Evolutionary conservation across 2,113 vertebrate species (phyloP).

Genomic region (Gallinago jamesoni): DNA sequence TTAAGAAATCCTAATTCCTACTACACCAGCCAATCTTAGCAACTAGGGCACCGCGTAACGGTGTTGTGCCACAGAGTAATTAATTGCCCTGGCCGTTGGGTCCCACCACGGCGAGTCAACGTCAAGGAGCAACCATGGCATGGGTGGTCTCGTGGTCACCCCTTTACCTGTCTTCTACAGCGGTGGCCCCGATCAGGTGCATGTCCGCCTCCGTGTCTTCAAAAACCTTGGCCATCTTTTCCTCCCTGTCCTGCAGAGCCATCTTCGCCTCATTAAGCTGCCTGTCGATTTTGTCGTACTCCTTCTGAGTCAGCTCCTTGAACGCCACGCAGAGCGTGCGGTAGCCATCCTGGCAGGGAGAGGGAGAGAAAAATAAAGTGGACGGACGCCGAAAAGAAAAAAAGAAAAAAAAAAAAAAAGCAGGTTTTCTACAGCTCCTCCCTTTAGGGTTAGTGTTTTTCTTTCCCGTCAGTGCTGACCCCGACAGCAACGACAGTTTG

Average conservation of each 20-base stretch:
- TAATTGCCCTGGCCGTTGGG: neutral
- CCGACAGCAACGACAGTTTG: neutral
- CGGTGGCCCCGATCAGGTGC: conserved; percentile 95
- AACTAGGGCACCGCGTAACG: conserved; percentile 6
- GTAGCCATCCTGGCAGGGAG: conserved; percentile 86
- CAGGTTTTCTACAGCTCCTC: neutral
- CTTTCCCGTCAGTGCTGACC: neutral
- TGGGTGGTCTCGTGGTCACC: neutral
- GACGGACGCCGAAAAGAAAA: no score
- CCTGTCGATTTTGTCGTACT: conserved; percentile 81
- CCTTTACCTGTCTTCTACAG: conserved; percentile 94
- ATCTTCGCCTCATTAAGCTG: conserved; percentile 85
- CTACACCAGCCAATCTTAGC: conserved; percentile 10
- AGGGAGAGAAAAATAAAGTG: neutral
- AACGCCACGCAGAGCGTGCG: conserved; percentile 94
- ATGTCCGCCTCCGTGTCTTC: conserved; percentile 91
- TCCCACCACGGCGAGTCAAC: accelerated
- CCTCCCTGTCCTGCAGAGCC: conserved; percentile 93
- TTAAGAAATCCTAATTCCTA: conserved; percentile 42
- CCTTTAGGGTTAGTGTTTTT: neutral
- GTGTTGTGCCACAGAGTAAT: neutral
- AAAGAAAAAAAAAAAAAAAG: neutral
- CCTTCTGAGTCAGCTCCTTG: conserved; percentile 82
- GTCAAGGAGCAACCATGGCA: accelerated
- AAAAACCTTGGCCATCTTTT: conserved; percentile 88